Base-by-base conservation (phyloP, 2,888 invertebrate genomes). In the Seira musarum region DNA sequence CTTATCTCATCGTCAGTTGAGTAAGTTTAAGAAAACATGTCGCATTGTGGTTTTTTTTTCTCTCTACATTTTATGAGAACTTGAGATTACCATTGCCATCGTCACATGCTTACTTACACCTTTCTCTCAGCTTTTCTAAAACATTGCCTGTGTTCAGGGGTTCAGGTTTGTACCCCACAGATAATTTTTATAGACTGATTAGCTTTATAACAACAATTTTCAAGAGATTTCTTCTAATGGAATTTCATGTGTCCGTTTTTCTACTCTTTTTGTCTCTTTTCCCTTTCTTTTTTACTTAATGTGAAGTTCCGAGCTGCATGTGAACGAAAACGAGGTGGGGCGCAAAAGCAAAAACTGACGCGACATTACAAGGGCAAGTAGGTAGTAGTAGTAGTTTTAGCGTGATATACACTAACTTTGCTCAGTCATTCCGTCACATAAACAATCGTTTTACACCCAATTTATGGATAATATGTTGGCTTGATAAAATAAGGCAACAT, bases 121-220 rank as follows among this genome's bases (percentile, higher is more conserved):
- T 53, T 53, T 53, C 53, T 53, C 53, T 53, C 53, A 40, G 13
- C 53, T 53, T 15, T 53, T 13, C 17, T 17, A 15, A 40, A 40
- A 30, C 30, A 5, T 8, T 30, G 3, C 30, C 30, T 8, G 30
- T 30, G 2, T 30, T 53, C 2, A 17, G 15, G 53, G 13, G 13
- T 53, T 71, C 71, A 71, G 63, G 71, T 71, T 71, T 71, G 30
- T 53, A 21, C 22, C 63, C 46, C 63, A 61, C 24, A 57, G 24
- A 71, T 63, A 57, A 63, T 53, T 19, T 67, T 70, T 35, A 40
- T 21, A 19, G 61, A 21, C 13, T 46, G 67, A 67, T 67, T 67
- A 19, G 49, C 19, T 67, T 67, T 67, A 67, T 67, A 40, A 67
- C 67, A 69, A 13, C 21, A 22, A 69, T 69, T 69, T 69, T 21